phyloP scores from a whole-genome alignment of 92 coral and sea anemone species.

The Siderastrea siderea region DNA sequence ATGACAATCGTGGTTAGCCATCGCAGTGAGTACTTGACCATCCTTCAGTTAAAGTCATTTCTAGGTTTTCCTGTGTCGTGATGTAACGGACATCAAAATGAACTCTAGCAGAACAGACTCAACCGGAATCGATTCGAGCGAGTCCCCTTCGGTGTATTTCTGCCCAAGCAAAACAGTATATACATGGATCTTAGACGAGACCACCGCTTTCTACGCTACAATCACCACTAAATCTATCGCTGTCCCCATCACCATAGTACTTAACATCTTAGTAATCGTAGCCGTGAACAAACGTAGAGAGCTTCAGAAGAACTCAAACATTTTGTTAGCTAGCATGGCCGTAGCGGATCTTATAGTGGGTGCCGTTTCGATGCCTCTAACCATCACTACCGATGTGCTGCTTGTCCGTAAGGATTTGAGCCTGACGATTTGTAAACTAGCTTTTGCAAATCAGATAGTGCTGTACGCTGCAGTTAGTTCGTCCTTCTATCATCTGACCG shows the following conservation, averaged over 20 bases:
- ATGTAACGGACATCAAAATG: not conserved
- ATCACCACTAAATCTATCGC: not conserved
- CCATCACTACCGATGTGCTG: not conserved
- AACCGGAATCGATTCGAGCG: not conserved
- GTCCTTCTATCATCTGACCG: conserved; percentile 42
- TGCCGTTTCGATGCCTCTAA: conserved; percentile 21
- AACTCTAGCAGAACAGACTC: not conserved
- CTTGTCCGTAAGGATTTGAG: not conserved
- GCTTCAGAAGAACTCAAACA: conserved; percentile 25
- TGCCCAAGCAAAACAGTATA: not conserved
- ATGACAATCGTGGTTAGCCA: not conserved
- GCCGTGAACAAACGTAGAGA: not conserved
- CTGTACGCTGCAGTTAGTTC: not conserved
- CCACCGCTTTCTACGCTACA: not conserved
- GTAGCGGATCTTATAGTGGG: conserved; percentile 32
- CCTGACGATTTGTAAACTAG: not conserved
- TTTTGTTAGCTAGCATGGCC: conserved; percentile 29
- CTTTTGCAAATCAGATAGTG: not conserved
- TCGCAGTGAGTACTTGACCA: not conserved
- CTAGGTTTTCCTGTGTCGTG: not conserved
- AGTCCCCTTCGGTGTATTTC: not conserved
- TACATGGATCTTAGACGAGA: conserved; percentile 17
- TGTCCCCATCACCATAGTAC: not conserved
- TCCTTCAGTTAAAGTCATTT: not conserved
- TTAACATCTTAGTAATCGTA: conserved; percentile 21